phyloP scores from a whole-genome alignment of 2,797 vertebrate genomes.

The Melanotaenia pygmaea region DNA sequence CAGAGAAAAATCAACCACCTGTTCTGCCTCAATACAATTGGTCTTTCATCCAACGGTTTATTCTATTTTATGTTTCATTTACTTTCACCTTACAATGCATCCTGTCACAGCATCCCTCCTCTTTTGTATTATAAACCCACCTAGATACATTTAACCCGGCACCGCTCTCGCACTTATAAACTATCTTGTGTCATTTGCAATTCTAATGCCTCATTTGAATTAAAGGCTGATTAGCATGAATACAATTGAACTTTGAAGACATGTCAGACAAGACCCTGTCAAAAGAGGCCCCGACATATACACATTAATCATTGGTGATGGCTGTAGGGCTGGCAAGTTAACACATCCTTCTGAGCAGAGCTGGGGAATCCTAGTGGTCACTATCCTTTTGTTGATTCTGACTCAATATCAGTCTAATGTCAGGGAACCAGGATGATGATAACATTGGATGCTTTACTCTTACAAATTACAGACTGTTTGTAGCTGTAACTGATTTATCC shows the following conservation, averaged over 20 bases:
- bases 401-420: constrained; percentile 80
- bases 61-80: constrained; percentile 25
- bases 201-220: constrained; percentile 90
- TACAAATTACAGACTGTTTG: constrained; percentile 55
- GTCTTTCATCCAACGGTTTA: constrained; percentile 40
- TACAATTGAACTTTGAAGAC: constrained; percentile 88
- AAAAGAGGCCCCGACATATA: constrained; percentile 78
- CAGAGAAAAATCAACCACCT: constrained; percentile 30
- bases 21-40: constrained; percentile 33
- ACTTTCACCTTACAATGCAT: constrained; percentile 1
- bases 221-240: constrained; percentile 86
- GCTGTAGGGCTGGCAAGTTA: constrained; percentile 63
- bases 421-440: constrained; percentile 66
- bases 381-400: constrained; percentile 78
- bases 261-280: constrained; percentile 83
- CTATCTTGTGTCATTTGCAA: constrained; percentile 84
- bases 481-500: constrained; percentile 66
- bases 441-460: constrained; percentile 40
- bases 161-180: constrained; percentile 82
- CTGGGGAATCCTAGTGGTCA: constrained; percentile 55
- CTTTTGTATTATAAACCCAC: constrained; percentile 25
- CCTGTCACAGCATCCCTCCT: neutral
- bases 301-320: constrained; percentile 84
- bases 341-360: constrained; percentile 69
- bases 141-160: constrained; percentile 53